A percentile compares a stretch with the other conserved stretches of the same genome.
Evolutionary conservation across 2,888 invertebrate genomes (phyloP).

Genomic region (Cremastinae sp.): DNA sequence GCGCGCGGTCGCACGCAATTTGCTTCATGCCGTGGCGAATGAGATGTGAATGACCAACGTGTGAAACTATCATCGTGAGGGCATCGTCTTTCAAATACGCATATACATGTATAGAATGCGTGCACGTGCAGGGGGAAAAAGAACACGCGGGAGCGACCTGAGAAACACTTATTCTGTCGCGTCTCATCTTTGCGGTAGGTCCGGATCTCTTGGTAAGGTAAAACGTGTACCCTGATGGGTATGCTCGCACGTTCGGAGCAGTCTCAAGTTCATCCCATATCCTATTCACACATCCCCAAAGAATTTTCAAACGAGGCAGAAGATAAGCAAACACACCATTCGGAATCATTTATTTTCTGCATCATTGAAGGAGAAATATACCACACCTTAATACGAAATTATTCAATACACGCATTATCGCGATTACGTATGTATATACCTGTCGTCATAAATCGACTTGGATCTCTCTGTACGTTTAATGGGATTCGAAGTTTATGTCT

Average conservation of each 20-base stretch:
- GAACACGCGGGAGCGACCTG: slow-evolving; percentile 32
- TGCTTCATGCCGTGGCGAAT: neutral
- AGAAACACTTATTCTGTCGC: slow-evolving; percentile 66
- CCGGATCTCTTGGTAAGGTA: slow-evolving; percentile 65
- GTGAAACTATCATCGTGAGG: slow-evolving; percentile 61
- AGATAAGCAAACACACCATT: neutral
- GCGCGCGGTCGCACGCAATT: neutral
- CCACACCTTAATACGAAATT: neutral
- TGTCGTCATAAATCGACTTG: slow-evolving; percentile 7
- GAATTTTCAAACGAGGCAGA: slow-evolving; percentile 22
- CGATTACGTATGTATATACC: neutral
- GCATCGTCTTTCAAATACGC: slow-evolving; percentile 44
- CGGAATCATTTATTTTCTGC: slow-evolving; percentile 28
- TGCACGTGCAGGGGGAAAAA: slow-evolving; percentile 57
- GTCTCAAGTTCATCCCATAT: slow-evolving; percentile 23
- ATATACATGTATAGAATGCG: slow-evolving; percentile 44
- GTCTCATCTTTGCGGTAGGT: slow-evolving; percentile 75
- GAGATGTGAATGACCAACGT: slow-evolving; percentile 73
- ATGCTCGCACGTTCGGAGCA: slow-evolving; percentile 44
- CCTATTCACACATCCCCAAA: neutral
- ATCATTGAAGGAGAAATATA: too few species aligned
- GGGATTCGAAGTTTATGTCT: slow-evolving; percentile 14
- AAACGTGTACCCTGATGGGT: slow-evolving; percentile 49
- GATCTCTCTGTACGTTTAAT: neutral
- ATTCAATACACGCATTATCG: slow-evolving; percentile 39